phyloP scores from a whole-genome alignment of 2,888 invertebrate species.

The Rhagophthalmus giganteus region DNA sequence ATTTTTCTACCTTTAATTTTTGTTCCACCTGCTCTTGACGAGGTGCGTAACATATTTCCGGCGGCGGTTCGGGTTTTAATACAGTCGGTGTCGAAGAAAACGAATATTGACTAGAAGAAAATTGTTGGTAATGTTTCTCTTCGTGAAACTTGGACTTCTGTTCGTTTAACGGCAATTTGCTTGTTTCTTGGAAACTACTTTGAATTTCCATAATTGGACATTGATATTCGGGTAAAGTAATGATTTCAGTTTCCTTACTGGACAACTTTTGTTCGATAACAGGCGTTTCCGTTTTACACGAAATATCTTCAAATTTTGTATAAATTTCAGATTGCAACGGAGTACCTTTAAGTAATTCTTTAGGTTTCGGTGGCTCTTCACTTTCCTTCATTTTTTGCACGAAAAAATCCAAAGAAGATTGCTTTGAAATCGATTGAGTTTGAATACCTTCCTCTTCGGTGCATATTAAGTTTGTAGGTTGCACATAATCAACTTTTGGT shows the following conservation, averaged over 20 bases:
- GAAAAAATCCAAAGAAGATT: conserved; percentile 68
- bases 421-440: conserved; percentile 64
- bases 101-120: conserved; percentile 6
- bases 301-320: conserved; percentile 52
- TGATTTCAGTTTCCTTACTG: not conserved
- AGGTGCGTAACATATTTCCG: conserved; percentile 68
- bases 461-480: conserved; percentile 16
- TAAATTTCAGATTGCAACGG: conserved; percentile 52
- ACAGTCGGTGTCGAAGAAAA: conserved; percentile 56
- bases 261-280: no score
- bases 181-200: not conserved
- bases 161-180: no score
- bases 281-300: conserved; percentile 8
- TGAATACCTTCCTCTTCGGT: conserved; percentile 54
- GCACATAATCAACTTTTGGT: not conserved
- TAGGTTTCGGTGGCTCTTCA: conserved; percentile 52
- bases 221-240: conserved; percentile 8
- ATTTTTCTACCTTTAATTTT: no score
- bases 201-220: conserved; percentile 3
- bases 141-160: no score
- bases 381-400: conserved; percentile 64
- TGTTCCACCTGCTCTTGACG: conserved; percentile 59
- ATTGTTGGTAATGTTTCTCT: conserved; percentile 1
- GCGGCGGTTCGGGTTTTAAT: conserved; percentile 70
- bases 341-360: conserved; percentile 46